Evolutionary conservation across 2,113 vertebrate genomes (phyloP).

Genomic region (Grallaria varia): DNA sequence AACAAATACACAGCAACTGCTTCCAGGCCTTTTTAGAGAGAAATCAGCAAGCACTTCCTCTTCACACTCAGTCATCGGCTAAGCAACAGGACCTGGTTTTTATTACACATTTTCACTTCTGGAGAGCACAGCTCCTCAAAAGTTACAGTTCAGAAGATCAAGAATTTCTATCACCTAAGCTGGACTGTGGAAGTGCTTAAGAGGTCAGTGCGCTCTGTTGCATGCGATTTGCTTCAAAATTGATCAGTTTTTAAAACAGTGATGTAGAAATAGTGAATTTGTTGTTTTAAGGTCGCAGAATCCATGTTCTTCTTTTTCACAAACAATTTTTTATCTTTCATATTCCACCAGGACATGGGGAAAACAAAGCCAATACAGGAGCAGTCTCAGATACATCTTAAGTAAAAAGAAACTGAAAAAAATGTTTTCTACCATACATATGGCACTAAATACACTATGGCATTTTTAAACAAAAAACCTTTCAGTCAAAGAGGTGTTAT

Average conservation of each 20-base stretch:
- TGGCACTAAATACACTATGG: not conserved
- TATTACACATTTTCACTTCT: conserved; percentile 10
- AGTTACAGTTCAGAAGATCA: not conserved
- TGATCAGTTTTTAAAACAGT: not conserved
- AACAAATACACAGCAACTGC: not conserved
- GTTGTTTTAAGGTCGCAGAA: not conserved
- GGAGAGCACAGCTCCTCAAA: not conserved
- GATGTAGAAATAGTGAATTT: not conserved
- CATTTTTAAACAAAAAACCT: not conserved
- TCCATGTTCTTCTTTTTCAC: not conserved
- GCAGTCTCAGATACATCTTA: not conserved
- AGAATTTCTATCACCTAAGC: not conserved
- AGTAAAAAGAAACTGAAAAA: not conserved
- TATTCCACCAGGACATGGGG: fast-evolving
- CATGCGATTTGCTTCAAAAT: not conserved
- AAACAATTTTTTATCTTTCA: not conserved
- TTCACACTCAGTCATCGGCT: not conserved
- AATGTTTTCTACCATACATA: not conserved
- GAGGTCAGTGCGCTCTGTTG: not conserved
- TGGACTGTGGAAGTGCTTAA: not conserved
- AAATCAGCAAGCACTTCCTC: conserved; percentile 25
- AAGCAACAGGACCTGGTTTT: not conserved
- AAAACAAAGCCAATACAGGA: not conserved
- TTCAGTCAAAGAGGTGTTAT: not conserved
- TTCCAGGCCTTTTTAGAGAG: not conserved